These are phyloP conservation scores for Fragum sueziense DNA, from an alignment of 2,888 invertebrate species.

Conservation along the genomic window DNA sequence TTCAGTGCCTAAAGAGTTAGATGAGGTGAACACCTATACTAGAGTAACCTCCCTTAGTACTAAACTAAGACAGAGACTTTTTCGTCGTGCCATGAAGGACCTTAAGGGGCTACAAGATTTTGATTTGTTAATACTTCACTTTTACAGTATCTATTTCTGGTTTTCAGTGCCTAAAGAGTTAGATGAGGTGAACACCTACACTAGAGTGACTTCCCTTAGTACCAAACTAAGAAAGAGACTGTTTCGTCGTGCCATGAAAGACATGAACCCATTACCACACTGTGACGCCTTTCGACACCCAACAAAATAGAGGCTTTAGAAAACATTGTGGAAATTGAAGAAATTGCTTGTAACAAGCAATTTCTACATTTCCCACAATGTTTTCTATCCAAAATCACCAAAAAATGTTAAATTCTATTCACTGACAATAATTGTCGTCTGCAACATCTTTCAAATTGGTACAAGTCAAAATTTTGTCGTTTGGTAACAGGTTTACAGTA, in stretches of 20 bases:
- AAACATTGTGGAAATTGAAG: too few species aligned
- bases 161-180: slow-evolving; percentile 50
- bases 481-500: not conserved
- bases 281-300: too few species aligned
- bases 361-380: too few species aligned
- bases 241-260: slow-evolving; percentile 74
- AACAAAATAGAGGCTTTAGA: too few species aligned
- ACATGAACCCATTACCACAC: too few species aligned
- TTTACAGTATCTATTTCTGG: not conserved
- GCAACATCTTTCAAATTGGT: too few species aligned
- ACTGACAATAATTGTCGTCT: too few species aligned
- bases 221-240: slow-evolving; percentile 73
- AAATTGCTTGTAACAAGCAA: too few species aligned
- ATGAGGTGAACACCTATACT: slow-evolving; percentile 65
- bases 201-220: slow-evolving; percentile 69
- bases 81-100: slow-evolving; percentile 74
- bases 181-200: slow-evolving; percentile 66
- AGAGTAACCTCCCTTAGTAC: slow-evolving; percentile 69
- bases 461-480: too few species aligned
- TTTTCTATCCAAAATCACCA: too few species aligned
- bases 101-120: slow-evolving; percentile 69
- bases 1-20: slow-evolving; percentile 55
- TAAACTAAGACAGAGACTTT: slow-evolving; percentile 75
- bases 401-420: too few species aligned
- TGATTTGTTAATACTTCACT: too few species aligned